Conservation (phyloP, 2,797 vertebrate genomes). For the Alcedo atthis region DNA sequence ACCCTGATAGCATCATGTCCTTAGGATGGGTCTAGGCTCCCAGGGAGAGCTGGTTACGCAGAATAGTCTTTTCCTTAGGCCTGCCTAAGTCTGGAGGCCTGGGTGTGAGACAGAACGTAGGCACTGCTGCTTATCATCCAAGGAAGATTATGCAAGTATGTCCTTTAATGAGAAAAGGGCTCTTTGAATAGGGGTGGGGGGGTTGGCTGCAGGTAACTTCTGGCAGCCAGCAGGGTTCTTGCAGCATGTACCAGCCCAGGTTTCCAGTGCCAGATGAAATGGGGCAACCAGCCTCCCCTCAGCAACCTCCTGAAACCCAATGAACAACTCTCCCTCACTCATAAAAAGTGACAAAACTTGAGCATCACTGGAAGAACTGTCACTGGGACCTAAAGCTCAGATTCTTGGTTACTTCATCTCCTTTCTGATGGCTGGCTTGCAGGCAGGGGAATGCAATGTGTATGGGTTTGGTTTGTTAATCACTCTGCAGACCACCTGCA, state of each 20-base stretch:
- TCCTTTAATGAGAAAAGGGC: conserved; percentile 23
- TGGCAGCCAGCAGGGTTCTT: background rate
- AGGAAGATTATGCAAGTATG: conserved; percentile 34
- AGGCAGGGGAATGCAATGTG: background rate
- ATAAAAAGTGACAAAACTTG: background rate
- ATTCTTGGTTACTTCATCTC: background rate
- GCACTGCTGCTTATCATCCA: conserved; percentile 27
- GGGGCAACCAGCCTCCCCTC: background rate
- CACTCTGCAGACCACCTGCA: conserved; percentile 46
- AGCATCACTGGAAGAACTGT: background rate
- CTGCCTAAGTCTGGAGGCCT: conserved; percentile 34
- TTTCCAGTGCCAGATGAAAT: background rate
- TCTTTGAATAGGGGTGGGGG: conserved; percentile 34
- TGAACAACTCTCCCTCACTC: background rate
- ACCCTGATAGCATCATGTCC: background rate
- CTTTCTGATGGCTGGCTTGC: background rate
- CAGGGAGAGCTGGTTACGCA: background rate
- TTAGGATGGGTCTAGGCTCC: conserved; percentile 35
- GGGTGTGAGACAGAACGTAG: conserved; percentile 38
- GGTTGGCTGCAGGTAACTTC: conserved; percentile 22
- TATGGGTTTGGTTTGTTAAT: background rate
- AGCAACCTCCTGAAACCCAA: background rate
- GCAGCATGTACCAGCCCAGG: background rate
- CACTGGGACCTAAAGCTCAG: background rate
- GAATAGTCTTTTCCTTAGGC: conserved; percentile 45